Evolutionary conservation across 2,113 vertebrate species (phyloP).

Genomic region (Rhinoderma darwinii): DNA sequence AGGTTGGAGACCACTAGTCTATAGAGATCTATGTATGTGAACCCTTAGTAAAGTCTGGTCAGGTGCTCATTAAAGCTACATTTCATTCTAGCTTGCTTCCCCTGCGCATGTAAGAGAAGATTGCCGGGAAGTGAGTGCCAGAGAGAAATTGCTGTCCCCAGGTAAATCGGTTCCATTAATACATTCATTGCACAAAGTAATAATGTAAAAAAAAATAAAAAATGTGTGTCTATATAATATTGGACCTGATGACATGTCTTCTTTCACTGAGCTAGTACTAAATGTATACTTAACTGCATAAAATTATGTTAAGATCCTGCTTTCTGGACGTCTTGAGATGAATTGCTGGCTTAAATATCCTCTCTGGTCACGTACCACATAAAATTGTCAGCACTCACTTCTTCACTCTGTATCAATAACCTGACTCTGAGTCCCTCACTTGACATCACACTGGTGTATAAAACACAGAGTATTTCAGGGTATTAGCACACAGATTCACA

Average conservation of each 20-base stretch:
- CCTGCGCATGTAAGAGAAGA: not conserved
- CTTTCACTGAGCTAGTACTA: not conserved
- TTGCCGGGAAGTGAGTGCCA: not conserved
- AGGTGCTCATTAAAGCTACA: not conserved
- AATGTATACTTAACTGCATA: not conserved
- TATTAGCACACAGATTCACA: conserved; percentile 44
- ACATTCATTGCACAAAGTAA: not conserved
- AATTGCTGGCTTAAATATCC: conserved; percentile 38
- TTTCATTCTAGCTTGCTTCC: not conserved
- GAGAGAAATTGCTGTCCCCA: not conserved
- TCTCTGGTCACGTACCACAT: conserved; percentile 17
- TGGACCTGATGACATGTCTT: conserved; percentile 1
- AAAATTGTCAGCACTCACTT: conserved; percentile 50
- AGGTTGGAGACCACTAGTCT: no score
- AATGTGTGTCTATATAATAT: not conserved
- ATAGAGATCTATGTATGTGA: not conserved
- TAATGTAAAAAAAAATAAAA: not conserved
- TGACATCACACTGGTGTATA: conserved; percentile 12
- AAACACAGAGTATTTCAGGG: conserved; percentile 28
- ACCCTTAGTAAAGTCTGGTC: not conserved
- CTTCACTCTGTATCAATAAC: conserved; percentile 20
- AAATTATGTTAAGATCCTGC: not conserved
- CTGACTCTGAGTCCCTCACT: not conserved
- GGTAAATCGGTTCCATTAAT: not conserved
- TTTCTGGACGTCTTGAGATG: conserved; percentile 13